Percentiles rank a stretch among this genome's conserved stretches.
These are phyloP conservation scores for Sylvicola cinctus DNA, from an alignment of 2,888 invertebrate genomes.

Conservation along the genomic window DNA sequence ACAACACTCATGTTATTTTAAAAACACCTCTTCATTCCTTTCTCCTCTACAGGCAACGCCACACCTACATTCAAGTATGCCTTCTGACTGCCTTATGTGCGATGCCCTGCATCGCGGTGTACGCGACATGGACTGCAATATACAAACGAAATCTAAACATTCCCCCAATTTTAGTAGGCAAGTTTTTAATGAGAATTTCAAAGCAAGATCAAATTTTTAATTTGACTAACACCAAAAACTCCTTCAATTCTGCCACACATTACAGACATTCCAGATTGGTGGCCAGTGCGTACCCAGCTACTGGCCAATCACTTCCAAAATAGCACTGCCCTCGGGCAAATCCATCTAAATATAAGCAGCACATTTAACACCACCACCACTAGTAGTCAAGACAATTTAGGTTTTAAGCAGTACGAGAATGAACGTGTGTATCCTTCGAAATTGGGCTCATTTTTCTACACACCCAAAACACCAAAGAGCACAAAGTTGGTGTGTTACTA, in stretches of 20 bases:
- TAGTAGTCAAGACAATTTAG: conserved; percentile 1
- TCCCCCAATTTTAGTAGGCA: conserved; percentile 14
- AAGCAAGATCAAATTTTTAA: too few species aligned
- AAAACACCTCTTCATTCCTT: too few species aligned
- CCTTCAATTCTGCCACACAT: too few species aligned
- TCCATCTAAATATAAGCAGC: background rate
- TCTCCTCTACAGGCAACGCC: conserved; percentile 6
- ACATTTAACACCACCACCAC: conserved; percentile 1
- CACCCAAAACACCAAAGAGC: background rate
- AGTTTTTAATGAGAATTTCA: conserved; percentile 2
- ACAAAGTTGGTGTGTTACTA: conserved; percentile 46
- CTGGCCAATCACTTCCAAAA: conserved; percentile 9
- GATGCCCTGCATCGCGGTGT: conserved; percentile 13
- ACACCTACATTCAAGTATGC: conserved; percentile 8
- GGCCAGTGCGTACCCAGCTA: conserved; percentile 13
- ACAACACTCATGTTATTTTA: too few species aligned
- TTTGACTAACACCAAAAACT: too few species aligned
- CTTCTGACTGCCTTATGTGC: conserved; percentile 8
- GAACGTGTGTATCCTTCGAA: conserved; percentile 10
- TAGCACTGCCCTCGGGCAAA: background rate
- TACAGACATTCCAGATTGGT: conserved; percentile 14
- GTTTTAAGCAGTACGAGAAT: conserved; percentile 9
- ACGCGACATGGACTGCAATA: conserved; percentile 14
- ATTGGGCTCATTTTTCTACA: conserved; percentile 8
- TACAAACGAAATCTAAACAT: conserved; percentile 13